Evolutionary conservation across 2,113 vertebrate species (phyloP), one percentile per base, ranked within the genome.

Genomic region (Brienomyrus longianalis): DNA sequence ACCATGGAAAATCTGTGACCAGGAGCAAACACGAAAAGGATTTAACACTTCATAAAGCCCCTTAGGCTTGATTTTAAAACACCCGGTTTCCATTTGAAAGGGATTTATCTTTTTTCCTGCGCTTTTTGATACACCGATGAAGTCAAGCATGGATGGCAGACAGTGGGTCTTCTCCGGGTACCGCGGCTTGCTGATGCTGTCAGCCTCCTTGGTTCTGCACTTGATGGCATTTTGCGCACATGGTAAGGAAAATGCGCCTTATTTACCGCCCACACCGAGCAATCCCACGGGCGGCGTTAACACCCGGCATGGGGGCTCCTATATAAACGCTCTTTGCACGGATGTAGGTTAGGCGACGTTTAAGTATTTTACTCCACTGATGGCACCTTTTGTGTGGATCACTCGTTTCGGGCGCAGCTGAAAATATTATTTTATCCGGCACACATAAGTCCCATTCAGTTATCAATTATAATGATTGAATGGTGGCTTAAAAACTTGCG

Each of bases 1-100:
- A 92, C 87, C 89, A 96, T 96, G 95, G 95, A 95, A 93, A 93
- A 91, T 92, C 59, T 94, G 91, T 94, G 94, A 94, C 91, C 90
- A 59, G 54, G 90, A 83, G 93, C 86, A 56, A 74, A 91, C 5
- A 89, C 43, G 51, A 89, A 48, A 59, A 66, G 21, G 89, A 47
- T 35, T 52, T 91, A 90, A 90, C 93, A 54, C 74, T 50, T 86
- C n/a, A 80, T 51, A 50, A 31, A 86, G 54, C 23, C 54, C 39
- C 17, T 90, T 93, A 91, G 87, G 83, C 88, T 86, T 51, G 27
- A 56, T 87, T 70, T 74, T 54, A 35, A 86, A 90, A 91, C 70
- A 88, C 21, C 66, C 45, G 7, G 35, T 86, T 88, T 90, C 11
- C 52, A 86, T 86, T 66, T 47, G 5, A 89, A 70, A 45, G 86